Conservation (phyloP, 2,113 vertebrate genomes). For the Mesembrinibis cayennensis region DNA sequence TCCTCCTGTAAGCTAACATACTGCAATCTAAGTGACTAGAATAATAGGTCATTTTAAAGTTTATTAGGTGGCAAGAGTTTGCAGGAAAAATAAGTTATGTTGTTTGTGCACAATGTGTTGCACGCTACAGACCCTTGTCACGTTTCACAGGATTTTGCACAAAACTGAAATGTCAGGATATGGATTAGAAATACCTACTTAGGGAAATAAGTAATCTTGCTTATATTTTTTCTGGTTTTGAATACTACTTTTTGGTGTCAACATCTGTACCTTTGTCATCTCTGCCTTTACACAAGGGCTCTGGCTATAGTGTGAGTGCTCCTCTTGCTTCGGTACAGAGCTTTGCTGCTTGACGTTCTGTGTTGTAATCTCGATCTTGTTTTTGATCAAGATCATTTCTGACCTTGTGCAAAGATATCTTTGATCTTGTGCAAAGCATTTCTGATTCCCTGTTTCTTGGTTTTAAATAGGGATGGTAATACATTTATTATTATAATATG, state of each 20-base stretch:
- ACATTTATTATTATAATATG: not conserved
- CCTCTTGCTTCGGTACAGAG: not conserved
- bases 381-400: not conserved
- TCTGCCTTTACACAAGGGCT: not conserved
- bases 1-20: not conserved
- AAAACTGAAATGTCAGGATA: not conserved
- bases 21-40: not conserved
- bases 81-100: not conserved
- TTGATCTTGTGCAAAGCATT: not conserved
- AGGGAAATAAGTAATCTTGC: not conserved
- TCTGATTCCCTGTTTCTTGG: not conserved
- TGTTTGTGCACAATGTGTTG: not conserved
- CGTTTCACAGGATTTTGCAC: not conserved
- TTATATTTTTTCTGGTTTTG: not conserved
- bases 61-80: not conserved
- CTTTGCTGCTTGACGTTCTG: not conserved
- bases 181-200: not conserved
- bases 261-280: not conserved
- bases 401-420: not conserved
- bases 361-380: not conserved
- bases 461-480: not conserved
- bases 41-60: not conserved
- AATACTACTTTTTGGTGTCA: not conserved
- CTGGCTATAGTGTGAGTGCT: not conserved
- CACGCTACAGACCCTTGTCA: not conserved